These are phyloP conservation scores for Drosophila auraria DNA, from an alignment of 1,140 invertebrate genomes.

Conservation along the genomic window DNA sequence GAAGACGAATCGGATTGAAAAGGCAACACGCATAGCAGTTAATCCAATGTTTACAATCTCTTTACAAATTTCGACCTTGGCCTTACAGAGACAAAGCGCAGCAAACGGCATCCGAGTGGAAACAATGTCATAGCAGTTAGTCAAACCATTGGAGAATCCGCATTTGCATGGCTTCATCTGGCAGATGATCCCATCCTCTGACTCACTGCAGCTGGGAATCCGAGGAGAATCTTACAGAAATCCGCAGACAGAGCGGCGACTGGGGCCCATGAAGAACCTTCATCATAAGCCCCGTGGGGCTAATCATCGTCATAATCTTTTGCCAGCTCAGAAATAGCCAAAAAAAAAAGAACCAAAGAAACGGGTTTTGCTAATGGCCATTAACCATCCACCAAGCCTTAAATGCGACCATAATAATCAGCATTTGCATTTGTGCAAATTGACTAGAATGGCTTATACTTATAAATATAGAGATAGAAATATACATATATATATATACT, in stretches of 20 bases:
- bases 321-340: slow-evolving; percentile 7
- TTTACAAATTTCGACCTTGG: slow-evolving; percentile 82
- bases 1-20: slow-evolving; percentile 50
- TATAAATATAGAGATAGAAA: slow-evolving; percentile 81
- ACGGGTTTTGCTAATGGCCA: slow-evolving; percentile 56
- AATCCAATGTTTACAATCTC: slow-evolving; percentile 82
- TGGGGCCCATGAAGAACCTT: slow-evolving; percentile 20
- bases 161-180: slow-evolving; percentile 1
- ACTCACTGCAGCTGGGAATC: slow-evolving; percentile 17
- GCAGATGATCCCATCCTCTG: slow-evolving; percentile 10
- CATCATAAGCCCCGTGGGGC: slow-evolving; percentile 30
- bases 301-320: slow-evolving; percentile 21
- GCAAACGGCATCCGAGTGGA: slow-evolving; percentile 61
- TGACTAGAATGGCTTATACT: slow-evolving; percentile 69
- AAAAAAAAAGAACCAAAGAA: slow-evolving; percentile 24
- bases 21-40: slow-evolving; percentile 59
- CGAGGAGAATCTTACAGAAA: slow-evolving; percentile 59
- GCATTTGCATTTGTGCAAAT: slow-evolving; percentile 79
- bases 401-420: slow-evolving; percentile 47
- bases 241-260: slow-evolving; percentile 63
- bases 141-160: slow-evolving; percentile 28
- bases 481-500: slow-evolving; percentile 39
- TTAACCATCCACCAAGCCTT: slow-evolving; percentile 34
- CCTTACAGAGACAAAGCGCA: slow-evolving; percentile 75
- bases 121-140: slow-evolving; percentile 78